Evolutionary conservation across 1,140 invertebrate species (phyloP), one percentile per base, ranked within the genome.

Genomic region (Holotrichia oblita): DNA sequence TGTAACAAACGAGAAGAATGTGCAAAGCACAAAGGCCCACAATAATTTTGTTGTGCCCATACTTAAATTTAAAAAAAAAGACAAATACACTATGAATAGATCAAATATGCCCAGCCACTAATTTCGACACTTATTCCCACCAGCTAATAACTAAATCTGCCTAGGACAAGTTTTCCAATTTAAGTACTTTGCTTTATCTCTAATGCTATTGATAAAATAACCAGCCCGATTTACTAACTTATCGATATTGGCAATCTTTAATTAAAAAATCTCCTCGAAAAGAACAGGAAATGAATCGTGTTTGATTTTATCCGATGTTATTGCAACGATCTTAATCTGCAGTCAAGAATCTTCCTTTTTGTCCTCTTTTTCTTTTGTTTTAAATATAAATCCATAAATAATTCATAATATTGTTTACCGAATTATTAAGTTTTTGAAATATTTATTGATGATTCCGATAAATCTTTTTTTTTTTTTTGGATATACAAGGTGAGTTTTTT

Each of bases 181-280:
- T 55, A 55, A 55, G 48, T 55, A 55, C 48, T 17, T 14, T n/a
- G 27, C 48, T 17, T 55, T 55, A 55, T 55, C 48, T 55, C 48
- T 55, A 55, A 17, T 14, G 17, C 48, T 17, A 55, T 55, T 17
- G 48, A 55, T 55, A 17, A n/a, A 55, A 6, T 17, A 17, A 55
- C 14, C 48, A 55, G 6, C 14, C n/a, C 3, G 48, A 55, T 10
- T 6, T 55, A 17, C 17, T 17, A n/a, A 55, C 14, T 55, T 55
- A 55, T 55, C 48, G 48, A 55, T 7, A 55, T 17, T 17, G 6
- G 48, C 48, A 17, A 55, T 55, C 48, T 55, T 55, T 55, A 55
- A 55, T 55, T 55, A 55, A 55, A 17, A 17, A 55, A 55, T 55
- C 48, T 55, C 14, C 48, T 55, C 12, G 17, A 55, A 55, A 17